A percentile compares a stretch with the other conserved stretches of the same genome.
phyloP scores from a whole-genome alignment of 2,888 invertebrate species.

The Lasioglossum morio region DNA sequence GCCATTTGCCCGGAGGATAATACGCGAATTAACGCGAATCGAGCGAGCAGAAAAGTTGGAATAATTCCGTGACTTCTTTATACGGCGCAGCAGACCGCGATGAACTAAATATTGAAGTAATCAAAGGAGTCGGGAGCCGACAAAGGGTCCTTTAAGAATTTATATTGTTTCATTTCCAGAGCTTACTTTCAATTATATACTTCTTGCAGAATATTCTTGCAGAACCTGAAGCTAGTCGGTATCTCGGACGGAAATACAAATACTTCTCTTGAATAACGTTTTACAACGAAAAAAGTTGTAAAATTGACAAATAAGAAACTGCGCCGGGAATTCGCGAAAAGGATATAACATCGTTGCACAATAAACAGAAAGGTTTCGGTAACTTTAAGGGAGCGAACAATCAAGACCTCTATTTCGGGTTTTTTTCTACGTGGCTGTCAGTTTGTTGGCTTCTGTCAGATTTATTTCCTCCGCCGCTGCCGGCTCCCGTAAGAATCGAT shows the following conservation, averaged over 20 bases:
- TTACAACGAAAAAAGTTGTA: background rate
- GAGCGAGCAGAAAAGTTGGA: conserved; percentile 49
- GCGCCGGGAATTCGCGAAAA: background rate
- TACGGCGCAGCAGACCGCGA: conserved; percentile 33
- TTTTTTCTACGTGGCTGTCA: background rate
- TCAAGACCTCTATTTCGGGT: background rate
- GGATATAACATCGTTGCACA: background rate
- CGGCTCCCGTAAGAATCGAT: conserved; percentile 25
- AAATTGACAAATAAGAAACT: background rate
- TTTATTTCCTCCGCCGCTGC: background rate
- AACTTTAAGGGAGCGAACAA: background rate
- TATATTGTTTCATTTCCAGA: conserved; percentile 55
- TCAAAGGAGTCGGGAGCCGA: conserved; percentile 43
- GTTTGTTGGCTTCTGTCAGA: conserved; percentile 19
- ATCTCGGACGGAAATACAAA: background rate
- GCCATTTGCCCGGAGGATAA: conserved; percentile 50
- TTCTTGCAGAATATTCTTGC: background rate
- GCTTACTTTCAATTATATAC: conserved; percentile 51
- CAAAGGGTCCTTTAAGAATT: conserved; percentile 44
- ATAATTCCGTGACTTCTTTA: conserved; percentile 51
- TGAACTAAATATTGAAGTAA: conserved; percentile 43
- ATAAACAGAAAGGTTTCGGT: background rate
- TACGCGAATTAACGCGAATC: conserved; percentile 46
- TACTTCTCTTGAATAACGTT: background rate
- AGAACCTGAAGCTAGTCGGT: background rate